Evolutionary conservation across 1,140 invertebrate genomes (phyloP), one percentile per base, ranked within the genome.

Genomic region (Apis mellifera): DNA sequence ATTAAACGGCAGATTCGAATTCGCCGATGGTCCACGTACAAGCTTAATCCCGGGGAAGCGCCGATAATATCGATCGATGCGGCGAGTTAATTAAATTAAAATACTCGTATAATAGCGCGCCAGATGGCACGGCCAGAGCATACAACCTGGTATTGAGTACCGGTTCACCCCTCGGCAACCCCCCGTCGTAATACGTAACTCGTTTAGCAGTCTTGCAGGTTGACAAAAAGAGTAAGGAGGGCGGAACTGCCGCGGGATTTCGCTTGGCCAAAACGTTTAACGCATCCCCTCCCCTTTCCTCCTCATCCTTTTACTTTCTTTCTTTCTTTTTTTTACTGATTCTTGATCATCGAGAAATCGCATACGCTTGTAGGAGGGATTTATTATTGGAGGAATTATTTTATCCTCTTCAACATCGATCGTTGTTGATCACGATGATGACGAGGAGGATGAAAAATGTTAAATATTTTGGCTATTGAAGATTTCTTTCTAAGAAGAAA

Each of bases 31-130:
- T 86, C 87, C 87, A 84, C 90, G 89, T 90, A 93, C 93, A 93
- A 90, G 92, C 90, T 93, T 94, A 94, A 94, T 94, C 92, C 92
- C 84, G 79, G 84, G 86, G 89, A 92, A 92, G 90, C 89, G 88
- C 92, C 90, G 91, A 94, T 94, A 94, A 94, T 93, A 94, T 94
- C 92, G 92, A 94, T 92, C 92, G 90, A 92, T 91, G 88, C 90
- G 91, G 85, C 89, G 86, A 94, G 92, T 93, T 93, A 93, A 94
- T 94, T 94, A 93, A 93, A 94, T 94, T 93, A 93, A 94, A 94
- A 94, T 93, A 92, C 92, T 93, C 90, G 90, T 93, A 92, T 93
- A 93, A 93, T 93, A 93, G 92, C 90, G 89, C 64, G 92, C 92
- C 92, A 94, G 92, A 93, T 94, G 93, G 93, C 92, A 88, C 84